Percentiles rank a stretch among this genome's conserved stretches.
phyloP scores from a whole-genome alignment of 2,888 invertebrate genomes.

The Drosophila hawaiiensis region DNA sequence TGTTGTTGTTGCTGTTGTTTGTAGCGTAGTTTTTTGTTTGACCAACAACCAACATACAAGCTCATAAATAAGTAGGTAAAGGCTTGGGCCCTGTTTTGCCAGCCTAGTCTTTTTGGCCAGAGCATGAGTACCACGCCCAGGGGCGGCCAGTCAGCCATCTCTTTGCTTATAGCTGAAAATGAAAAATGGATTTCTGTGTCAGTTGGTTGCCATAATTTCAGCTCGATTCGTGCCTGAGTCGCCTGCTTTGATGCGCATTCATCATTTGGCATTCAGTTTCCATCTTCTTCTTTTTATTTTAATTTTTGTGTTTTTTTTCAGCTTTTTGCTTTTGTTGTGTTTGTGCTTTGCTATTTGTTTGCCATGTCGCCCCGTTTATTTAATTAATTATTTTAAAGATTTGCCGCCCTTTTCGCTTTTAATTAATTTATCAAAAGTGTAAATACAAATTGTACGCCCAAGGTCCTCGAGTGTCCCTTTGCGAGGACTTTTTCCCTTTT shows the following conservation, averaged over 20 bases:
- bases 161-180: constrained; percentile 69
- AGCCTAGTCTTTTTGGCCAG: constrained; percentile 6
- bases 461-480: constrained; percentile 43
- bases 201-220: constrained; percentile 79
- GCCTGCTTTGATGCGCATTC: constrained; percentile 71
- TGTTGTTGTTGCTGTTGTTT: constrained; percentile 32
- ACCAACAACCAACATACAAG: constrained; percentile 76
- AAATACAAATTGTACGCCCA: constrained; percentile 63
- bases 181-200: constrained; percentile 81
- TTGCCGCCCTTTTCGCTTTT: constrained; percentile 63
- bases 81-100: constrained; percentile 49
- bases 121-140: constrained; percentile 1
- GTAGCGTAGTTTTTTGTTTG: constrained; percentile 60
- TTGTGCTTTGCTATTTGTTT: constrained; percentile 49
- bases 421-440: constrained; percentile 79
- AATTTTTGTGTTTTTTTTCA: constrained; percentile 5
- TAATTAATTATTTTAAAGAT: constrained; percentile 81
- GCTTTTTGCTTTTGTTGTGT: constrained; percentile 24
- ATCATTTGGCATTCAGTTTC: constrained; percentile 73
- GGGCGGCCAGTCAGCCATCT: constrained; percentile 29
- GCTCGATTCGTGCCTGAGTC: constrained; percentile 51
- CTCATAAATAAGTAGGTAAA: constrained; percentile 78
- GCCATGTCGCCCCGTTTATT: constrained; percentile 68
- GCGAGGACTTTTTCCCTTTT: constrained; percentile 18
- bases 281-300: constrained; percentile 5